Conservation (phyloP, 2,113 vertebrate genomes). For the Eleginops maclovinus region DNA sequence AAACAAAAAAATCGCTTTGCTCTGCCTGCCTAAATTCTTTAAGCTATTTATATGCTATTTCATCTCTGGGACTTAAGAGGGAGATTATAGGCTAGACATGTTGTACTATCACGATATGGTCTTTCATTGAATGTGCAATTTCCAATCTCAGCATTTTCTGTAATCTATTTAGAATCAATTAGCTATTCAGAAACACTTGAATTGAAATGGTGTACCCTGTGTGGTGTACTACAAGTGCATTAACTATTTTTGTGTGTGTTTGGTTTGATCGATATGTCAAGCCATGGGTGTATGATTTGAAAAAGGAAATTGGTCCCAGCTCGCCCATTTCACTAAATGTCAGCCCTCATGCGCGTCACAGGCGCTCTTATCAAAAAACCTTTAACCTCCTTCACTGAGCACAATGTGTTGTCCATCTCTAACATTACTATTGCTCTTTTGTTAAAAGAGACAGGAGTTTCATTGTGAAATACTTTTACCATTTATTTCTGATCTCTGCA, state of each 20-base stretch:
- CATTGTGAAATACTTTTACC: background rate
- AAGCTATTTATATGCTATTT: background rate
- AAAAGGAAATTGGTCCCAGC: constrained; percentile 50
- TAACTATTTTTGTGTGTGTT: background rate
- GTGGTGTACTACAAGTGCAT: background rate
- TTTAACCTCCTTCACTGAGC: constrained; percentile 7
- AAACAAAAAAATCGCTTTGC: background rate
- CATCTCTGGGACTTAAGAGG: background rate
- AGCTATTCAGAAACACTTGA: background rate
- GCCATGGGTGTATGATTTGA: constrained; percentile 31
- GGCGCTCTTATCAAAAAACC: constrained; percentile 5
- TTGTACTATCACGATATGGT: background rate
- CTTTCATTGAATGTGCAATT: background rate
- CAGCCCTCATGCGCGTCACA: constrained; percentile 15
- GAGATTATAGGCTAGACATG: background rate
- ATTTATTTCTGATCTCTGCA: background rate
- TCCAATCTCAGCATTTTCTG: background rate
- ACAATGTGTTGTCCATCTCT: background rate
- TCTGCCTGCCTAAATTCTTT: background rate
- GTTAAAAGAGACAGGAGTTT: background rate
- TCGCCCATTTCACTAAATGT: constrained; percentile 50
- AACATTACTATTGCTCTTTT: background rate
- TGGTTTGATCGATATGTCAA: constrained; percentile 29
- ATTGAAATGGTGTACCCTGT: background rate
- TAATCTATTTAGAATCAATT: background rate